phyloP scores from a whole-genome alignment of 2,113 vertebrate species.

The Alouatta palliata region DNA sequence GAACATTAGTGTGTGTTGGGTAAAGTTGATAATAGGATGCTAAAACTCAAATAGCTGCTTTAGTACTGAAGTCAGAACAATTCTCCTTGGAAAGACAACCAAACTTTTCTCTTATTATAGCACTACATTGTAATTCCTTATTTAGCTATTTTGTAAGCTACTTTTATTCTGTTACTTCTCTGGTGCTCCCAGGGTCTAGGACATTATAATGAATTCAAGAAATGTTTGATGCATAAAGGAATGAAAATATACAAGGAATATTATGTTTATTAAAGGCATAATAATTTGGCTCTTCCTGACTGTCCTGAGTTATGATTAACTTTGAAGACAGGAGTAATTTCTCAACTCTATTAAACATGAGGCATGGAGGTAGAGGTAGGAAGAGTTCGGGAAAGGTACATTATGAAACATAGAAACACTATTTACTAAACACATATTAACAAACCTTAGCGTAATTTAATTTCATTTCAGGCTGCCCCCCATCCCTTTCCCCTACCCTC shows the following conservation, averaged over 20 bases:
- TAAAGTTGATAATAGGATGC: neutral
- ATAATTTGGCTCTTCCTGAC: neutral
- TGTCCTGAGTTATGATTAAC: neutral
- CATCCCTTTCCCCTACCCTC: fast-evolving
- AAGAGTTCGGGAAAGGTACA: neutral
- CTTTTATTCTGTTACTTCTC: neutral
- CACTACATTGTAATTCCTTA: neutral
- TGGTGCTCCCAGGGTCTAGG: neutral
- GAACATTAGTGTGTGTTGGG: neutral
- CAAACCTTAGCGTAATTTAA: neutral
- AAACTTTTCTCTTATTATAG: neutral
- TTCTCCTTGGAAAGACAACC: neutral
- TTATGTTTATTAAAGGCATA: neutral
- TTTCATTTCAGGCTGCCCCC: neutral
- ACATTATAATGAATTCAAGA: neutral
- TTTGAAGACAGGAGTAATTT: neutral
- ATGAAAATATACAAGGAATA: neutral
- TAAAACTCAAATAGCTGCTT: neutral
- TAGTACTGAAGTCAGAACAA: neutral
- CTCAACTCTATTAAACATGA: neutral
- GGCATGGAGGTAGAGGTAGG: neutral
- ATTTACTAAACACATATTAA: neutral
- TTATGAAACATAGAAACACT: neutral
- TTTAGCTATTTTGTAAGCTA: neutral
- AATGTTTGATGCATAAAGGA: neutral